Evolutionary conservation across 2,888 invertebrate genomes (phyloP), one percentile per base, ranked within the genome.

Genomic region (Coremacera marginata): DNA sequence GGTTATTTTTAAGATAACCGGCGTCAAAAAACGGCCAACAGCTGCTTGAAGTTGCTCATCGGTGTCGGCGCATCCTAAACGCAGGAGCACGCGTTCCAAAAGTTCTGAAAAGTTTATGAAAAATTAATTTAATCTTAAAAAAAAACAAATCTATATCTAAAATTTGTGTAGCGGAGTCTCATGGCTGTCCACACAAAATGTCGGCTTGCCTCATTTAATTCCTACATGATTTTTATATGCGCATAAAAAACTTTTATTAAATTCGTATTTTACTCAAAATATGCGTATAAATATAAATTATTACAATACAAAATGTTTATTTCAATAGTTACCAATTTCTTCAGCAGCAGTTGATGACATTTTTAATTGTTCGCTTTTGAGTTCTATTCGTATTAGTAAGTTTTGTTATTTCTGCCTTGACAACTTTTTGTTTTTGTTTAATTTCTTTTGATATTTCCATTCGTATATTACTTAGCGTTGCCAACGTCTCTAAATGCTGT

Each of bases 1-100:
- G 63, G 95, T 94, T 70, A 98, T 91, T 90, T 98, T 98, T n/a
- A 97, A 91, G 79, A 98, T 92, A 76, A 97, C 95, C 22, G 97
- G 97, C 34, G 96, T 93, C 75, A 98, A 89, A 88, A 97, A 97
- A 87, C 96, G 88, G 49, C 84, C 92, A 37, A 98, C 92, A 76
- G 94, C 93, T 84, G 92, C 92, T 89, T 97, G 95, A 76, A 98
- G 91, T 86, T 97, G 95, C 75, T 96, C 96, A 90, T 98, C 98
- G 7, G 94, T 94, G 82, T 97, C 96, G 1, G 96, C 95, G 84
- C 95, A 94, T 22, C 97, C 97, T 82, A 98, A 92, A 70, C 97
- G 93, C 76, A 98, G 90, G 86, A 98, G 95, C 16, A 98, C 97
- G 82, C 97, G 92, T 88, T 98, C 98, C 86, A 98, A 90, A 70